Base-by-base conservation (phyloP, 2,888 invertebrate species). In the Campoplex capitator region DNA sequence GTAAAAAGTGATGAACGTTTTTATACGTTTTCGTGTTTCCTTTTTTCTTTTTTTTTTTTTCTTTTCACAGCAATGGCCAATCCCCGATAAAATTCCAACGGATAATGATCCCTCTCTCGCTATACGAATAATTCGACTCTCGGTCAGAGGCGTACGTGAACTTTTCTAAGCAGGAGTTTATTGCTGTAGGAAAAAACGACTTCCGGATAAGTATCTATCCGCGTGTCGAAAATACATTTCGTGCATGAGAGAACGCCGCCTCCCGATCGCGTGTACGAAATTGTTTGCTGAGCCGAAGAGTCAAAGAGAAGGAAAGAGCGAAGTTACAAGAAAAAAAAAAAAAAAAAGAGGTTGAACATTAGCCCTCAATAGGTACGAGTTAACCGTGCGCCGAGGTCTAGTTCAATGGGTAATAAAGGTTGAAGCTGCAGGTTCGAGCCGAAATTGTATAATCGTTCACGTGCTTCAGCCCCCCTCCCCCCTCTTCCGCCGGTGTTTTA, bases 231-330 rank as follows among this genome's bases (percentile, higher is more conserved):
- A 79, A 77, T 48, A 48, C 68, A 48, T 83, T 23, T 84, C 84
- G 79, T 84, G 84, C 84, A 8, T 23, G 23, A 23, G 23, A 28
- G 16, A 4, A 32, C 32, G 45, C 32, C 32, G 45, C 32, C 16
- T 7, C 83, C 13, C 48, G 74, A 83, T 86, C 86, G 86, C 86
- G 86, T 86, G 86, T 83, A 70, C 79, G 75, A 86, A 83, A 86
- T 86, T 79, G 73, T 74, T 84, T 62, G 79, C 56, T 68, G 38
- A 28, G 51, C n/a, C 51, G 13, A 42, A 28, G 18, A 58, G 56
- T 32, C 45, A 35, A 51, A 56, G 23, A 23, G 38, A n/a, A 68
- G 67, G 18, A 6, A 45, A n/a, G 16, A 32, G 16, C 6, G 7
- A 32, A 71, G 45, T 13, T 23, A 23, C 23, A 80, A 65, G 58